phyloP scores from a whole-genome alignment of 2,113 vertebrate species.

The Xiphophorus maculatus region DNA sequence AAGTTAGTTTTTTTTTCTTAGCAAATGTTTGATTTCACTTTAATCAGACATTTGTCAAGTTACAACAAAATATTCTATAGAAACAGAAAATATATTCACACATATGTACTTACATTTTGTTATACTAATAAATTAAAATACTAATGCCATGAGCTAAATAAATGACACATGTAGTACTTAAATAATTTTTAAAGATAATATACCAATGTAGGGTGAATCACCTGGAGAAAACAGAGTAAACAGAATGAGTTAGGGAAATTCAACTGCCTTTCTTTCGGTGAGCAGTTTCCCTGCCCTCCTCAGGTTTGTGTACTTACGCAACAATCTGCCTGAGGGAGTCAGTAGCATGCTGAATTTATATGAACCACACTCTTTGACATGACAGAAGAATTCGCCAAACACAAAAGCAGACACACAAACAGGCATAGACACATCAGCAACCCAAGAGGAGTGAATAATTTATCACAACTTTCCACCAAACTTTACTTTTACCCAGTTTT shows the following conservation, averaged over 20 bases:
- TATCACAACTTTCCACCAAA: slow-evolving; percentile 31
- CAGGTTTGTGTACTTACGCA: slow-evolving; percentile 44
- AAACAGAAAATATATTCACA: neutral
- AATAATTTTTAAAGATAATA: neutral
- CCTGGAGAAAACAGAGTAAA: slow-evolving; percentile 9
- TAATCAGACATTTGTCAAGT: too few relatives aligned
- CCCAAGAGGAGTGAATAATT: slow-evolving; percentile 15
- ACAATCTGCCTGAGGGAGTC: slow-evolving; percentile 54
- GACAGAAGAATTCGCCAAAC: slow-evolving; percentile 36
- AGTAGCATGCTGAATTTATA: slow-evolving; percentile 51
- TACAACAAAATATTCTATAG: neutral
- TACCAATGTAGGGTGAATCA: slow-evolving; percentile 13
- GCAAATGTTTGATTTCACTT: too few relatives aligned
- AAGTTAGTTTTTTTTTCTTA: too few relatives aligned
- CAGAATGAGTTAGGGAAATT: slow-evolving; percentile 27
- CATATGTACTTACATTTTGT: too few relatives aligned
- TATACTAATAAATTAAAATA: neutral
- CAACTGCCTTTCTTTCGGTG: slow-evolving; percentile 1
- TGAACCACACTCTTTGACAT: slow-evolving; percentile 50
- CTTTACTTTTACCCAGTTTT: slow-evolving; percentile 23
- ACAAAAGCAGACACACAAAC: slow-evolving; percentile 6
- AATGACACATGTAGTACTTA: neutral
- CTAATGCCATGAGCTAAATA: neutral
- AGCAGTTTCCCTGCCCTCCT: slow-evolving; percentile 13
- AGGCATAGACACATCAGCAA: slow-evolving; percentile 8